phyloP scores from a whole-genome alignment of 2,797 vertebrate species.

The Sebastolobus altivelis region DNA sequence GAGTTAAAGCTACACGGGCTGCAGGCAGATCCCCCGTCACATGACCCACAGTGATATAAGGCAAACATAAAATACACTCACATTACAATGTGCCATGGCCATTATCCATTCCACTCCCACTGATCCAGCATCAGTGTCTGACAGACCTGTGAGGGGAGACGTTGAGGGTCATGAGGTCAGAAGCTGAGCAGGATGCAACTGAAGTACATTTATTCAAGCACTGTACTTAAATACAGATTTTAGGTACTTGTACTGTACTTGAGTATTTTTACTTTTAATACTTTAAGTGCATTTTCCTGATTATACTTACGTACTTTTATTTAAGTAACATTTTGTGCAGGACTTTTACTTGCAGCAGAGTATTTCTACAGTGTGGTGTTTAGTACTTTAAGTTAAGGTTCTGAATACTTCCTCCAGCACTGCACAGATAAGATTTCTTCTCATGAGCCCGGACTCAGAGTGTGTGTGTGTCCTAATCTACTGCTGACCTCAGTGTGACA shows the following conservation, averaged over 20 bases:
- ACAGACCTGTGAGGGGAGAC: constrained; percentile 45
- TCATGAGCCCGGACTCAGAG: neutral
- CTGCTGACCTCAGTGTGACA: constrained; percentile 57
- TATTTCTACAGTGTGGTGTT: too few species aligned
- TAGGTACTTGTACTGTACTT: neutral
- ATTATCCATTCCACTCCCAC: constrained; percentile 66
- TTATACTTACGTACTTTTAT: too few species aligned
- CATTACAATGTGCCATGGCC: constrained; percentile 83
- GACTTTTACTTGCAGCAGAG: too few species aligned
- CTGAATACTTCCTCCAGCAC: neutral
- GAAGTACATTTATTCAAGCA: neutral
- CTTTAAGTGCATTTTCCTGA: too few species aligned
- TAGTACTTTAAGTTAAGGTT: neutral
- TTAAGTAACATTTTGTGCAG: too few species aligned
- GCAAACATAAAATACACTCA: constrained; percentile 64
- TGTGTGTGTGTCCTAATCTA: constrained; percentile 18
- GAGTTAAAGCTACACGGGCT: neutral
- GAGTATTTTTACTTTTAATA: too few species aligned
- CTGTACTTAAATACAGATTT: neutral
- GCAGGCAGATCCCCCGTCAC: neutral
- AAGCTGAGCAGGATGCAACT: neutral
- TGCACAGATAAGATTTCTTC: neutral
- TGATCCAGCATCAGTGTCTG: constrained; percentile 58
- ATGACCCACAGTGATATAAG: neutral
- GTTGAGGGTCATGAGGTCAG: neutral